Evolutionary conservation across 2,888 invertebrate species (phyloP), one percentile per base, ranked within the genome.

Genomic region (Drosophila borealis): DNA sequence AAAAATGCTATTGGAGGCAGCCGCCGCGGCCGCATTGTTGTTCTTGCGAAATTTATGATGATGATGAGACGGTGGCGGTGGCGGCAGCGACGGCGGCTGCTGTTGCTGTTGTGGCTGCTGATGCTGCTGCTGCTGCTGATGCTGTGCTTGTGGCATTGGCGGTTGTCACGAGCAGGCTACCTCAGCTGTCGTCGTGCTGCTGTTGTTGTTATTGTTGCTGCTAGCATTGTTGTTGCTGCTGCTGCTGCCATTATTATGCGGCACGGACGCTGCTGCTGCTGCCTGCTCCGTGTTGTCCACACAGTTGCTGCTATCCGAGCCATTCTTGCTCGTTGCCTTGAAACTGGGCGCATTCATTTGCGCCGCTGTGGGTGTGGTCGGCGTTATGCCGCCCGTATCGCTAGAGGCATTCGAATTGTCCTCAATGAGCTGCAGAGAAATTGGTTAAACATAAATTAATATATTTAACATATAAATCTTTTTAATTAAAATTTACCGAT

Each of bases 141-240:
- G 68, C 14, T 66, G 74, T 72, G 62, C 69, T 70, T 70, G 74
- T 76, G 74, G 51, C 56, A 80, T 75, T 81, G 89, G 87, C 81
- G 83, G 88, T 90, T 90, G 92, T 92, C 92, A 92, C 92, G 92
- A 92, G 65, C 92, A 92, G 50, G 91, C 92, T 44, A 92, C 92
- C 79, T 92, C 92, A 51, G 92, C 72, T 71, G 90, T 80, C 51
- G 87, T 68, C 73, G 75, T 46, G 88, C 63, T 82, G 59, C 50
- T 84, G 57, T 70, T 80, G 62, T 46, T 69, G 45, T 51, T 80
- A 17, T 45, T 71, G 11, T 50, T 64, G 45, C 14, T 68, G 17
- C 51, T 71, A 65, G 51, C 73, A 80, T 65, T 71, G 64, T 50
- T 77, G 75, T 45, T 66, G 65, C 44, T 75, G 74, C 46, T 75